These are phyloP conservation scores for Mellivora capensis DNA, from an alignment of 2,113 vertebrate genomes.

Conservation along the genomic window DNA sequence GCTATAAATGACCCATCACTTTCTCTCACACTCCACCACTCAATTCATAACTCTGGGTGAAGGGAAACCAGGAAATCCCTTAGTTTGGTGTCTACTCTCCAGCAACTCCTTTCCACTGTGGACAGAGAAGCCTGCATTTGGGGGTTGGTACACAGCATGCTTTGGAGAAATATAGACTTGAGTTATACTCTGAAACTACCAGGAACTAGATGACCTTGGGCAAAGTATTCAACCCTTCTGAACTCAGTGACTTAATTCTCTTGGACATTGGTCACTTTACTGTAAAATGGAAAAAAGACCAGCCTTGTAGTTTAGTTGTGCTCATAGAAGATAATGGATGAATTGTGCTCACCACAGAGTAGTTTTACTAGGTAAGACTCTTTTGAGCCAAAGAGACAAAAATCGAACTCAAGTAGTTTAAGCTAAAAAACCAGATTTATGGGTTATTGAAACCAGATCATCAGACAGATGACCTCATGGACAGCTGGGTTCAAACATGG, in stretches of 20 bases:
- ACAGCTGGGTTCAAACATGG: not conserved
- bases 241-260: not conserved
- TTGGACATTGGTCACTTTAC: not conserved
- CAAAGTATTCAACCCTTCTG: not conserved
- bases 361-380: not conserved
- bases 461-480: not conserved
- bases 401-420: not conserved
- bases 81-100: not conserved
- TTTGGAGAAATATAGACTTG: not conserved
- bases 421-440: not conserved
- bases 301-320: too few species aligned
- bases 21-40: not conserved
- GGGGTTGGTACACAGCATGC: not conserved
- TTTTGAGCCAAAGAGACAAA: not conserved
- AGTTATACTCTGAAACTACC: not conserved
- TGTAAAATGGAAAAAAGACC: not conserved
- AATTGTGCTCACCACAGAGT: not conserved
- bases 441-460: not conserved
- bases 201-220: not conserved
- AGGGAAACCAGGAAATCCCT: not conserved
- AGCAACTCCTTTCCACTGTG: not conserved
- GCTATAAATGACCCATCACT: not conserved
- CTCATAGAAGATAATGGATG: not conserved
- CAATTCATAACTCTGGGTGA: not conserved
- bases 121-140: not conserved